Percentiles rank a stretch among this genome's conserved stretches.
Conservation (phyloP, 2,797 vertebrate species). For the Borostomias antarcticus region DNA sequence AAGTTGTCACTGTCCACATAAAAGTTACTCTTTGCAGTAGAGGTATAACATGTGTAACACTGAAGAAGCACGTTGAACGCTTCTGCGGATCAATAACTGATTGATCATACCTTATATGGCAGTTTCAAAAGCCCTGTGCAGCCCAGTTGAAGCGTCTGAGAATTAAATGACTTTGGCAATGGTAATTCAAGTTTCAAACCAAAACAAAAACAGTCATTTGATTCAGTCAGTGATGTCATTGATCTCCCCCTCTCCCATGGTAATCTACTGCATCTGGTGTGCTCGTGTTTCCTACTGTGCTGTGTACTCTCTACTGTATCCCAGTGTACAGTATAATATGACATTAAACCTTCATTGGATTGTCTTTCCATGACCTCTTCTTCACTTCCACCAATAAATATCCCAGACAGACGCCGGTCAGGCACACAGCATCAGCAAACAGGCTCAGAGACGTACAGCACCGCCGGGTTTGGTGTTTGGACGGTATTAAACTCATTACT, state of each 20-base stretch:
- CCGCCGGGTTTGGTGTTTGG: not conserved
- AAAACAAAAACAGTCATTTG: not conserved
- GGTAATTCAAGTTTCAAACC: slow-evolving; percentile 23
- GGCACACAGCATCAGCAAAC: not conserved
- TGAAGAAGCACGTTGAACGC: not conserved
- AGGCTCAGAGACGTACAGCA: not conserved
- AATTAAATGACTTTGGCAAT: no score
- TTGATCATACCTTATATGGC: no score
- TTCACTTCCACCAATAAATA: not conserved
- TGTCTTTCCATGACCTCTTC: not conserved
- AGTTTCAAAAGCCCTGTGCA: no score
- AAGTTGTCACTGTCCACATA: not conserved
- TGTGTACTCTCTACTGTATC: no score
- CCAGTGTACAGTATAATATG: no score
- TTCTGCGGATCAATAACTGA: no score
- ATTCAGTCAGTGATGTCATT: not conserved
- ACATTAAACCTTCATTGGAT: no score
- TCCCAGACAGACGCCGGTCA: not conserved
- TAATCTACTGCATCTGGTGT: no score
- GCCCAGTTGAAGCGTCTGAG: no score
- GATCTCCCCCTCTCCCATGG: no score
- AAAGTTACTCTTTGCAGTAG: not conserved
- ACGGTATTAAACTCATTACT: not conserved
- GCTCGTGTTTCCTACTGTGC: no score
- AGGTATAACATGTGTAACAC: not conserved